Conservation (phyloP, 2,888 invertebrate species). For the Cybosia mesomella region DNA sequence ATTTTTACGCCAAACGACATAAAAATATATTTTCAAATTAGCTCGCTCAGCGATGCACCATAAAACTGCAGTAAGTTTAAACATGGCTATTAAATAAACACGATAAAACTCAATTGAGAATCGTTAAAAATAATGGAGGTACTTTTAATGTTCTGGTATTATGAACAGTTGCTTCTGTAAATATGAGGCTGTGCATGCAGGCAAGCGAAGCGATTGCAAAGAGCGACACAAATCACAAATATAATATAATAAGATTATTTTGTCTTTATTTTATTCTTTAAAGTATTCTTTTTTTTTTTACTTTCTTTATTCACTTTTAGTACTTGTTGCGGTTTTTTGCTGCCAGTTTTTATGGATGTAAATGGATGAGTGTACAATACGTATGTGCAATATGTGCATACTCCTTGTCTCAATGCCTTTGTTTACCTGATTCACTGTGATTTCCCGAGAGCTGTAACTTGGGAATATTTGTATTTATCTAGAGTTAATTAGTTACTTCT, state of each 20-base stretch:
- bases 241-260: neutral
- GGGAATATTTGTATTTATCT: too few species aligned
- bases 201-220: neutral
- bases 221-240: neutral
- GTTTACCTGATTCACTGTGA: too few species aligned
- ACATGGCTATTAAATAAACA: conserved; percentile 23
- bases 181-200: neutral
- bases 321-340: too few species aligned
- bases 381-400: too few species aligned
- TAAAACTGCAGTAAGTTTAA: conserved; percentile 30
- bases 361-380: too few species aligned
- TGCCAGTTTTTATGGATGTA: too few species aligned
- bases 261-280: too few species aligned
- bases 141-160: conserved; percentile 13
- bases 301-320: too few species aligned
- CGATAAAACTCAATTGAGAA: conserved; percentile 32
- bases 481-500: too few species aligned
- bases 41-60: conserved; percentile 12
- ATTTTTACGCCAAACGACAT: neutral
- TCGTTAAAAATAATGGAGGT: conserved; percentile 31
- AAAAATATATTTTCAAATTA: conserved; percentile 24
- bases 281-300: neutral
- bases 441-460: too few species aligned
- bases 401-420: too few species aligned
- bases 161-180: conserved; percentile 3